Percentiles rank a stretch among this genome's conserved stretches.
phyloP scores from a whole-genome alignment of 2,888 invertebrate genomes.

The Nomada goodeniana region DNA sequence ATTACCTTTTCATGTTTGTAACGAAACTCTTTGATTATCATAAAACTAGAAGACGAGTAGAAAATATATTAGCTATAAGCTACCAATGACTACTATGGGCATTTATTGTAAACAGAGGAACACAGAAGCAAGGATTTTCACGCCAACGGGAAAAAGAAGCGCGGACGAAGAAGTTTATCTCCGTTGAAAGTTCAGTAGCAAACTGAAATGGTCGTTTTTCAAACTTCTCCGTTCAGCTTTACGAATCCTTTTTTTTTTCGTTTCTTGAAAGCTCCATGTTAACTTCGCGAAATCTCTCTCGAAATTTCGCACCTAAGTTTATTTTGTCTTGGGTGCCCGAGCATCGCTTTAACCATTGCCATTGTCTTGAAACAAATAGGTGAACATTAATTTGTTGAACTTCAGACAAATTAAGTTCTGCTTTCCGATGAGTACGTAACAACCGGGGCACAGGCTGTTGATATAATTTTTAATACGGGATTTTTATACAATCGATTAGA shows the following conservation, averaged over 20 bases:
- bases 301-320: not conserved
- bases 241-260: not conserved
- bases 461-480: too few relatives aligned
- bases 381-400: constrained; percentile 1
- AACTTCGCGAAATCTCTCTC: constrained; percentile 17
- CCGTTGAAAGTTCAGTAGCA: constrained; percentile 25
- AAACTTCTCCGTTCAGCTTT: constrained; percentile 25
- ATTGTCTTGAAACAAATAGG: not conserved
- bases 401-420: not conserved
- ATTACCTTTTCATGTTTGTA: not conserved
- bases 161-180: constrained; percentile 2
- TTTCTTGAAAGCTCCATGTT: not conserved
- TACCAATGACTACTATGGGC: not conserved
- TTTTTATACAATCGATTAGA: too few relatives aligned
- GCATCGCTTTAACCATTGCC: constrained; percentile 17
- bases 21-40: not conserved
- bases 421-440: not conserved
- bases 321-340: not conserved
- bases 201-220: constrained; percentile 42
- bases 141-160: constrained; percentile 8
- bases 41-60: not conserved
- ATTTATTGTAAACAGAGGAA: not conserved
- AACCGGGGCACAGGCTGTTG: not conserved
- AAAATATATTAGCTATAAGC: not conserved
- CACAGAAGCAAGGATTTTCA: not conserved